Conservation (phyloP, 2,113 vertebrate species). For the Terrapene triunguis region DNA sequence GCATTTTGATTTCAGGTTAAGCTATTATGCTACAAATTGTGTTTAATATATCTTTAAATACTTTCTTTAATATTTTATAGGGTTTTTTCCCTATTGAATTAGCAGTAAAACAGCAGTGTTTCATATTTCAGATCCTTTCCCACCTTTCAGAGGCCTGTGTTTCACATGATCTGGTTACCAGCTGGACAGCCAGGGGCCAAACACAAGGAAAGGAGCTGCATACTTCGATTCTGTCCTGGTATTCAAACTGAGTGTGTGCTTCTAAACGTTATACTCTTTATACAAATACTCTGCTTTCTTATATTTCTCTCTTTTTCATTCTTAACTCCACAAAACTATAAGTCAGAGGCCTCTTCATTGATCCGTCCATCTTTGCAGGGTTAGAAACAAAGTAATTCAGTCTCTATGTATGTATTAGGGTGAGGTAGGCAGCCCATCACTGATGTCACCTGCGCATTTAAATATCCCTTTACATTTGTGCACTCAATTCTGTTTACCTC, state of each 20-base stretch:
- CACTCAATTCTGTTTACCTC: not conserved
- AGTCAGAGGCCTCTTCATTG: not conserved
- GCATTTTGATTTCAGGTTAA: conserved; percentile 74
- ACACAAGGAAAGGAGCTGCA: conserved; percentile 57
- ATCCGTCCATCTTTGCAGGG: accelerated
- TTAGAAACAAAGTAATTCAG: not conserved
- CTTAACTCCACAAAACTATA: not conserved
- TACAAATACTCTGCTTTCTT: conserved; percentile 47
- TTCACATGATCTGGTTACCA: conserved; percentile 71
- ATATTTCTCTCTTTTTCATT: not conserved
- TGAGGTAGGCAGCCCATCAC: not conserved
- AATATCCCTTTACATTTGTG: not conserved
- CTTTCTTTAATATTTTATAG: conserved; percentile 82
- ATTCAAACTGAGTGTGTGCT: not conserved
- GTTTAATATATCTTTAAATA: conserved; percentile 83
- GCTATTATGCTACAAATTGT: conserved; percentile 79
- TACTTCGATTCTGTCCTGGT: not conserved
- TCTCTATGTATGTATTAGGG: not conserved
- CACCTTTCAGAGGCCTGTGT: conserved; percentile 58
- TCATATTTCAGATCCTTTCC: conserved; percentile 72
- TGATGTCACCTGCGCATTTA: not conserved
- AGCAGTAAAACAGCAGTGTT: conserved; percentile 72
- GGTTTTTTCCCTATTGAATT: conserved; percentile 70
- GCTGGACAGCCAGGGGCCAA: conserved; percentile 71
- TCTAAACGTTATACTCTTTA: not conserved